phyloP scores from a whole-genome alignment of 2,113 vertebrate genomes.

The Promerops cafer region DNA sequence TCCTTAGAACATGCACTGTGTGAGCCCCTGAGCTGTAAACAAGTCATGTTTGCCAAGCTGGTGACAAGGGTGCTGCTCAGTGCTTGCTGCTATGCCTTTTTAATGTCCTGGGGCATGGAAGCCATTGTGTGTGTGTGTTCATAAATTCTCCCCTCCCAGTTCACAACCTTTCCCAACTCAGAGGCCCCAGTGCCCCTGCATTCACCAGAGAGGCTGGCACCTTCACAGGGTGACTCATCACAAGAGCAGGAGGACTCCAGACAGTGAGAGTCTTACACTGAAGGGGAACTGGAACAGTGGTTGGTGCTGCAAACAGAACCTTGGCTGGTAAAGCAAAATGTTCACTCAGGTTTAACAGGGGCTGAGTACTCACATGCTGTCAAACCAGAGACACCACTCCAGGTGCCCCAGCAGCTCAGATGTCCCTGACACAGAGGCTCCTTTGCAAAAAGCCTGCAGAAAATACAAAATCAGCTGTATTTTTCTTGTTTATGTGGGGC shows the following conservation, averaged over 20 bases:
- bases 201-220: neutral
- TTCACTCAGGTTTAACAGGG: neutral
- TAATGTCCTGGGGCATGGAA: neutral
- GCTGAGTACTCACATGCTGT: neutral
- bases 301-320: neutral
- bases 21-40: neutral
- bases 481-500: rapidly evolving
- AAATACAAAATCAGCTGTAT: neutral
- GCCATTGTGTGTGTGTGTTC: neutral
- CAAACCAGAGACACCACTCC: neutral
- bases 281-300: neutral
- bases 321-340: neutral
- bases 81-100: neutral
- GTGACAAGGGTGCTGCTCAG: neutral
- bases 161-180: neutral
- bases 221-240: neutral
- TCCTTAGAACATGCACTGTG: neutral
- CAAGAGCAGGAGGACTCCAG: neutral
- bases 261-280: neutral
- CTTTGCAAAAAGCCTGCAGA: neutral
- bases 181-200: neutral
- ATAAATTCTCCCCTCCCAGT: neutral
- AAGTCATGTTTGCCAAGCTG: neutral
- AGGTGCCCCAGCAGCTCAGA: neutral
- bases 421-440: neutral